A percentile compares a stretch with the other conserved stretches of the same genome.
These are phyloP conservation scores for Ornithorhynchus anatinus DNA, from an alignment of 2,113 vertebrate species.

Conservation along the genomic window DNA sequence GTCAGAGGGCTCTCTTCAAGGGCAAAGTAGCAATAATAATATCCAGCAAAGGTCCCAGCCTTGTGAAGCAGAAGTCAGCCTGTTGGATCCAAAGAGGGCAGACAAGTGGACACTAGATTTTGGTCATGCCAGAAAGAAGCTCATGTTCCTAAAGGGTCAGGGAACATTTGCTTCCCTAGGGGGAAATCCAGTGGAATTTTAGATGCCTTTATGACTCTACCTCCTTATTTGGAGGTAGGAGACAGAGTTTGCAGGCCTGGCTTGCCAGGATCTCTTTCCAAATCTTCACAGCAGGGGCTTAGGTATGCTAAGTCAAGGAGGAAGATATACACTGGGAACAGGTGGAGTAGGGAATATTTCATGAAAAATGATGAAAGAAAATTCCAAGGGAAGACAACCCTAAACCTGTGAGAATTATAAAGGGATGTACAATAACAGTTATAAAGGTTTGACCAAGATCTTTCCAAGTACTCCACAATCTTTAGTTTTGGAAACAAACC, in stretches of 20 bases:
- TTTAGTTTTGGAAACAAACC: too few species aligned
- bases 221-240: slow-evolving; percentile 37
- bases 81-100: rapidly evolving
- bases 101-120: background rate
- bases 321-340: slow-evolving; percentile 37
- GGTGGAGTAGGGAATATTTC: slow-evolving; percentile 1
- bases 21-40: too few species aligned
- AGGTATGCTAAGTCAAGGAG: slow-evolving; percentile 27
- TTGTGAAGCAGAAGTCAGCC: rapidly evolving
- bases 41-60: too few species aligned
- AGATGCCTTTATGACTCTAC: slow-evolving; percentile 23
- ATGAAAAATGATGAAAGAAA: background rate
- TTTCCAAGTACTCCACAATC: too few species aligned
- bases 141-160: background rate
- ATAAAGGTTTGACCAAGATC: too few species aligned
- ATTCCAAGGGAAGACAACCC: background rate
- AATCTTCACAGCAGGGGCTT: slow-evolving; percentile 15
- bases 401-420: too few species aligned
- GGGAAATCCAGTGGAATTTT: background rate
- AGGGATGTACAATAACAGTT: too few species aligned
- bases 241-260: background rate
- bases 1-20: too few species aligned
- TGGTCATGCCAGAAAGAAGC: background rate
- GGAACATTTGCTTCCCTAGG: slow-evolving; percentile 19
- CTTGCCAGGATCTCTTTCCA: slow-evolving; percentile 12